Evolutionary conservation across 2,888 invertebrate species (phyloP).

Genomic region (Stenichneumon culpator): DNA sequence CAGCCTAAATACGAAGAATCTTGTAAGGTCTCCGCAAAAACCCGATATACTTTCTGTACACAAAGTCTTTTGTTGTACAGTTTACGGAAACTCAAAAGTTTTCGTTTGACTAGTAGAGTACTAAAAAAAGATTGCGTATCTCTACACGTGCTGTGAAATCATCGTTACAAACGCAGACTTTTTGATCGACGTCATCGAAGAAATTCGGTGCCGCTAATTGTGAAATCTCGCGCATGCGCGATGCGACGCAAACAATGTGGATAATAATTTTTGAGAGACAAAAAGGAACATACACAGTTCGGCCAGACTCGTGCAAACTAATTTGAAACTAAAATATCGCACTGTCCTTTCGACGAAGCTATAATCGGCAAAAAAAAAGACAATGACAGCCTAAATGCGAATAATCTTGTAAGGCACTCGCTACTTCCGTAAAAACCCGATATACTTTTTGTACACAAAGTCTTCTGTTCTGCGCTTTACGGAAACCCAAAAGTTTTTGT

Average conservation of each 20-base stretch:
- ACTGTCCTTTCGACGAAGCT: background rate
- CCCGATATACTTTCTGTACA: no score
- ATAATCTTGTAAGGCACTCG: slow-evolving; percentile 60
- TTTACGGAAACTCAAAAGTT: background rate
- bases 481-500: background rate
- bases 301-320: background rate
- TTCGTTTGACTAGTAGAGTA: background rate
- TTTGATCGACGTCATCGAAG: background rate
- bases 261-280: background rate
- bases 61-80: background rate
- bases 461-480: background rate
- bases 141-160: background rate
- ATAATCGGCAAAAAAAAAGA: background rate
- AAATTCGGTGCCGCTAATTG: background rate
- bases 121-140: background rate
- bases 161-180: background rate
- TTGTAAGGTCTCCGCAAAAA: no score
- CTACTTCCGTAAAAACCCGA: background rate
- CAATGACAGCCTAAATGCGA: background rate
- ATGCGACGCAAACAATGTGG: background rate
- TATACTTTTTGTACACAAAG: no score
- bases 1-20: no score
- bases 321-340: background rate
- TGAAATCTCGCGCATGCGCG: background rate
- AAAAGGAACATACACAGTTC: background rate